Evolutionary conservation across 2,888 invertebrate genomes (phyloP).

Genomic region (Ditylenchus weischeri): DNA sequence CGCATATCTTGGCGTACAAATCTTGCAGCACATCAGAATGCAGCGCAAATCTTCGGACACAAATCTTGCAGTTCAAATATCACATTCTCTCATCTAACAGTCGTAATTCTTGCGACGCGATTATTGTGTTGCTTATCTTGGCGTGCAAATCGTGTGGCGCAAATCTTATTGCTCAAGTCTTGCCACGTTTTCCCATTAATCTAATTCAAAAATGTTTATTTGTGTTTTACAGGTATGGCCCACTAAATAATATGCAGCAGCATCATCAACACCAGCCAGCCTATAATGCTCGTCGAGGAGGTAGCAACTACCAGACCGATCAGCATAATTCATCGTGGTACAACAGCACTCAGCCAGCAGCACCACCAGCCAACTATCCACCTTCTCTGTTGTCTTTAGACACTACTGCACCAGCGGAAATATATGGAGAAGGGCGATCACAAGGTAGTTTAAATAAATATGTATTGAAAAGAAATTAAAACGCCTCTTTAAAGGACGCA

Average conservation of each 20-base stretch:
- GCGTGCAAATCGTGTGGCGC: too few species aligned
- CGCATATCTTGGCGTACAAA: too few species aligned
- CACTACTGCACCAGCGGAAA: neutral
- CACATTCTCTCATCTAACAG: too few species aligned
- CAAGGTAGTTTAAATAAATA: neutral
- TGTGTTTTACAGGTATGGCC: constrained; percentile 1
- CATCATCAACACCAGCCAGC: constrained; percentile 1
- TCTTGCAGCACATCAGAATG: too few species aligned
- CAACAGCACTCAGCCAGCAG: neutral
- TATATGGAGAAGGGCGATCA: neutral
- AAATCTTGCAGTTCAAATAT: too few species aligned
- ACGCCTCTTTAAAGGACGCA: too few species aligned
- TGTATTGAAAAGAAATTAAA: too few species aligned
- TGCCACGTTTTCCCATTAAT: too few species aligned
- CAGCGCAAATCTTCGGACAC: too few species aligned
- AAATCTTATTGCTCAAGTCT: too few species aligned
- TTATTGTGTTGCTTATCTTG: too few species aligned
- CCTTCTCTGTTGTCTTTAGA: constrained; percentile 20
- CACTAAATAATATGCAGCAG: constrained; percentile 5
- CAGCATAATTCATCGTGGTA: constrained; percentile 1
- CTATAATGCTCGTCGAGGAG: constrained; percentile 12
- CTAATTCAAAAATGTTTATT: neutral
- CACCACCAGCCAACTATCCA: constrained; percentile 10
- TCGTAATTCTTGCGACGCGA: too few species aligned
- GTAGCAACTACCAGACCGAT: neutral